Evolutionary conservation across 2,113 vertebrate species (phyloP).

Genomic region (Gobiocypris rarus): DNA sequence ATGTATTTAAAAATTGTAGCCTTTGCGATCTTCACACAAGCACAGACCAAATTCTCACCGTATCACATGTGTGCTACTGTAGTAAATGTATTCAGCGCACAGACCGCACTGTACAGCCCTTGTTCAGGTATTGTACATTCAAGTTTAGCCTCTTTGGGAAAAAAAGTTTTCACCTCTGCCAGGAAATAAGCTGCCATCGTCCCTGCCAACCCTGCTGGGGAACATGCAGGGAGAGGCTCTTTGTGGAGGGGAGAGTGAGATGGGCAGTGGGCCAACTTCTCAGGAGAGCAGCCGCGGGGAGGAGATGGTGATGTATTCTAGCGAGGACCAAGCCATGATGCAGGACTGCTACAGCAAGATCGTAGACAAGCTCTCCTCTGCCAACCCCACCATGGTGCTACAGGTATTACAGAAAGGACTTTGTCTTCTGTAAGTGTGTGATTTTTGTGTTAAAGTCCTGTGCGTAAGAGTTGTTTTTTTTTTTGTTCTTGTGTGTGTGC

Average conservation of each 20-base stretch:
- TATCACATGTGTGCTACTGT: too few species aligned
- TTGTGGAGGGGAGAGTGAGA: constrained; percentile 82
- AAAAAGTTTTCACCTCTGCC: constrained; percentile 3
- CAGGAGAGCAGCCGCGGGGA: constrained; percentile 85
- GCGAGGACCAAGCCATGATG: constrained; percentile 99
- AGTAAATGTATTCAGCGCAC: too few species aligned
- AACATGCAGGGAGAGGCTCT: constrained; percentile 92
- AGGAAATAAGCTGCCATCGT: constrained; percentile 91
- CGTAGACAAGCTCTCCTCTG: constrained; percentile 92
- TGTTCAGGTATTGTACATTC: not conserved
- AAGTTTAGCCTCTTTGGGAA: not conserved
- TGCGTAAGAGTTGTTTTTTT: not conserved
- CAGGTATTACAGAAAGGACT: constrained; percentile 80
- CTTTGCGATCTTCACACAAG: too few species aligned
- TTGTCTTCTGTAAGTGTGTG: not conserved
- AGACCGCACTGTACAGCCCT: too few species aligned
- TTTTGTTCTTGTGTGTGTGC: not conserved
- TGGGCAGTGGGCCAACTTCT: constrained; percentile 80
- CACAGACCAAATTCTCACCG: too few species aligned
- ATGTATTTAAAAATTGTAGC: too few species aligned
- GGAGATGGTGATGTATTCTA: constrained; percentile 85
- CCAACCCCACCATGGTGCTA: constrained; percentile 96
- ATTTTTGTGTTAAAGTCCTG: constrained; percentile 28
- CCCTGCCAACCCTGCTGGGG: constrained; percentile 90
- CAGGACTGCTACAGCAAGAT: constrained; percentile 99